These are phyloP conservation scores for Eugnorisma glareosa DNA, from an alignment of 2,888 invertebrate genomes.

Conservation along the genomic window DNA sequence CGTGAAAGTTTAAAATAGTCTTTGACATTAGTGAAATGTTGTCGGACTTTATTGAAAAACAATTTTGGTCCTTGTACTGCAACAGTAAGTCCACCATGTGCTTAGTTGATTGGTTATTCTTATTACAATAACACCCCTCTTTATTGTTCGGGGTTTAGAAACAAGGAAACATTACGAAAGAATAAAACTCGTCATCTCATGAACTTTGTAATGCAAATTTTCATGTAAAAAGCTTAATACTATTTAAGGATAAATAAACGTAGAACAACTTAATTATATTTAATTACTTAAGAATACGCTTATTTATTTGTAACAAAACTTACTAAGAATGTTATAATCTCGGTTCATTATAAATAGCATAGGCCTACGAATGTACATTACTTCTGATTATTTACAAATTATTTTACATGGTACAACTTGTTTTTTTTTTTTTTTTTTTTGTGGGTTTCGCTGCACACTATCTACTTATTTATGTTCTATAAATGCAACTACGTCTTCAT, in stretches of 20 bases:
- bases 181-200: background rate
- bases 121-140: too few relatives aligned
- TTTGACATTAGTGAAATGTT: background rate
- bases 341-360: background rate
- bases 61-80: background rate
- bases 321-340: background rate
- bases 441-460: background rate
- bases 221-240: slow-evolving; percentile 22
- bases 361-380: background rate
- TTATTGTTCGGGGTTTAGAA: too few relatives aligned
- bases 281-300: background rate
- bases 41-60: background rate
- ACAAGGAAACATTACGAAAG: background rate
- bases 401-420: background rate
- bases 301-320: background rate
- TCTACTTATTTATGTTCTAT: background rate
- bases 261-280: background rate
- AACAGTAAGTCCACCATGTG: background rate
- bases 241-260: slow-evolving; percentile 16
- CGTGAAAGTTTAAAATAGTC: too few relatives aligned
- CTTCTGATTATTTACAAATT: slow-evolving; percentile 23
- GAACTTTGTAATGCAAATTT: slow-evolving; percentile 22
- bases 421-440: background rate
- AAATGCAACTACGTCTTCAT: background rate
- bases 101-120: background rate